Evolutionary conservation across 92 coral and sea anemone species (phyloP).

Genomic region (Paragorgia papillata): DNA sequence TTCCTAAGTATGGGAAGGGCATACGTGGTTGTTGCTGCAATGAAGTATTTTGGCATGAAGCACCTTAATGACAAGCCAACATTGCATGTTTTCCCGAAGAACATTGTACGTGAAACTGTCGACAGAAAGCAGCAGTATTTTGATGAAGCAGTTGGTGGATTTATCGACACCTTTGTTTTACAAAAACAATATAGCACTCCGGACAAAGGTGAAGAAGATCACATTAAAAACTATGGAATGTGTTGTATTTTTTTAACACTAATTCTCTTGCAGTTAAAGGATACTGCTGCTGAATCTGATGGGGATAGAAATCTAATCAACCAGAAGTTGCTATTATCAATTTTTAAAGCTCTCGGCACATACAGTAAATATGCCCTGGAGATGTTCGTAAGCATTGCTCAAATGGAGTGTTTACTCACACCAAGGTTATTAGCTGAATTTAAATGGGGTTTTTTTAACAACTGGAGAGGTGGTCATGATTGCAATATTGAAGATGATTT

Average conservation of each 20-base stretch:
- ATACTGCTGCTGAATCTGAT: slow-evolving; percentile 21
- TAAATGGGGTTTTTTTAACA: slow-evolving; percentile 12
- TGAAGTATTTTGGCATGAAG: slow-evolving; percentile 27
- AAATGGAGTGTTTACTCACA: slow-evolving; percentile 31
- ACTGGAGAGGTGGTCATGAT: slow-evolving; percentile 27
- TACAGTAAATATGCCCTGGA: too few relatives aligned
- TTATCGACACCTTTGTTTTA: slow-evolving; percentile 1
- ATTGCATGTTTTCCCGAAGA: not conserved
- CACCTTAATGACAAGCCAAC: slow-evolving; percentile 5
- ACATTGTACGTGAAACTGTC: not conserved
- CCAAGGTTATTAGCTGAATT: slow-evolving; percentile 22
- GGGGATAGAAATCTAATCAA: slow-evolving; percentile 26
- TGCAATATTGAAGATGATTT: too few relatives aligned
- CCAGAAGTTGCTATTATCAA: slow-evolving; percentile 5
- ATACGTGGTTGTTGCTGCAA: slow-evolving; percentile 50
- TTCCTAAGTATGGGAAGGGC: slow-evolving; percentile 24
- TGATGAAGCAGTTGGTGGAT: slow-evolving; percentile 17
- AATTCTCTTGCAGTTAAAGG: slow-evolving; percentile 12
- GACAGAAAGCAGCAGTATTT: slow-evolving; percentile 12
- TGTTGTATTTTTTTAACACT: slow-evolving; percentile 1
- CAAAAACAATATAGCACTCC: not conserved
- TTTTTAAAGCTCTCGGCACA: too few relatives aligned
- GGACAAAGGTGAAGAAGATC: not conserved
- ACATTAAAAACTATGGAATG: slow-evolving; percentile 13
- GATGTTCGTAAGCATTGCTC: slow-evolving; percentile 29